A percentile compares a stretch with the other conserved stretches of the same genome.
These are phyloP conservation scores for Conus canariensis DNA, from an alignment of 2,888 invertebrate species.

Conservation along the genomic window DNA sequence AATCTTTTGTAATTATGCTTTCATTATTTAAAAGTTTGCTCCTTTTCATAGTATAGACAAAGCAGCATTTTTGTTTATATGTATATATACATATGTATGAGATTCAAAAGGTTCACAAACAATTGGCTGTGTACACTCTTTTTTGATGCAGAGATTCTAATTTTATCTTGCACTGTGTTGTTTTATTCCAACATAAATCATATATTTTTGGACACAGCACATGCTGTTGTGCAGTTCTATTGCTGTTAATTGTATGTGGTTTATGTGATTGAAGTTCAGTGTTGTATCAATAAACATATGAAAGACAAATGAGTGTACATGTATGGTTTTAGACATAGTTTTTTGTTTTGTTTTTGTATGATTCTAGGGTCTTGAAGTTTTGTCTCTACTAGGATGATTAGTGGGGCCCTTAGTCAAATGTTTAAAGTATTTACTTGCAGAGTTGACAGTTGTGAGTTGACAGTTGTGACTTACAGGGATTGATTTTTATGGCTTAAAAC, in stretches of 20 bases:
- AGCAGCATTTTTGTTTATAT: not conserved
- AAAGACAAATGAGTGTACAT: not conserved
- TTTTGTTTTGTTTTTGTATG: too few relatives aligned
- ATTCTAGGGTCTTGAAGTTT: too few relatives aligned
- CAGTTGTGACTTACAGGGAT: too few relatives aligned
- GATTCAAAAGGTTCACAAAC: not conserved
- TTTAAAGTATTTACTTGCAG: too few relatives aligned
- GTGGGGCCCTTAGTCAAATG: too few relatives aligned
- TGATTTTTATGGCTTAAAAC: too few relatives aligned
- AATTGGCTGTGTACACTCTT: not conserved
- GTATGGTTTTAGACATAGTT: not conserved
- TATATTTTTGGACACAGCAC: not conserved
- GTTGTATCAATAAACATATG: not conserved
- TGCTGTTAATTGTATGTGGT: not conserved
- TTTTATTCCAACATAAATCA: not conserved
- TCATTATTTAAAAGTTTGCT: not conserved
- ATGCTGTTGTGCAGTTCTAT: conserved; percentile 12
- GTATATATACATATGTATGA: not conserved
- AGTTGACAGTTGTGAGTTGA: too few relatives aligned
- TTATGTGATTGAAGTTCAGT: conserved; percentile 4
- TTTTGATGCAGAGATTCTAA: not conserved
- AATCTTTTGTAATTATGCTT: not conserved
- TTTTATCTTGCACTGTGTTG: conserved; percentile 3
- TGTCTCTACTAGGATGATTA: too few relatives aligned
- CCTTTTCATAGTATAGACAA: not conserved